Base-by-base conservation (phyloP, 1,140 invertebrate genomes). In the Philotrypesis tridentata region DNA sequence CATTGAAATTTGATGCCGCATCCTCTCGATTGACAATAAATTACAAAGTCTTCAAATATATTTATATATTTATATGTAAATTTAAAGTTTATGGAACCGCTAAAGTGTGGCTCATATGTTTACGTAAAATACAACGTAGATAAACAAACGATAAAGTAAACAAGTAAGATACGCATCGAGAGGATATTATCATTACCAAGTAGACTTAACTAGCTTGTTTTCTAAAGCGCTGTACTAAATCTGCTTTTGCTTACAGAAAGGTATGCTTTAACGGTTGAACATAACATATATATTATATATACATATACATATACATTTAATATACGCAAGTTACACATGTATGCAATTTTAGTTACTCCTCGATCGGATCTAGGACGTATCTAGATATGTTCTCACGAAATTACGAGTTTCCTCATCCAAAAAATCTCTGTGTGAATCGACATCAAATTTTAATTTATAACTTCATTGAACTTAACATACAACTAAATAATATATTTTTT, bases 181-280 rank as follows among this genome's bases (percentile, higher is more conserved):
- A 86, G 31, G 63, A 81, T 84, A 82, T 68, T n/a, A 84, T 75
- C 33, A 37, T 65, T 23, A 43, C 25, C 29, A 31, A 37, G 12
- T 55, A 75, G 17, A 60, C 23, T 71, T 83, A 63, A 71, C 40
- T 85, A 67, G 83, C 67, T 85, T 82, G 79, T 65, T 76, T 75
- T 73, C 80, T 83, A 80, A 74, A 81, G 82, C 61, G 43, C 68
- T 75, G 79, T 76, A 79, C 55, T 67, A n/a, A 81, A 77, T 70
- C 29, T 68, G 40, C 70, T 11, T 25, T 74, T 71, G 61, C 67
- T 75, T 79, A 75, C 31, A n/a, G 65, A 80, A 84, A 89, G 84
- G 86, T 89, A 87, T 83, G 82, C 82, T 85, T 85, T 85, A 86
- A 88, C 86, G 84, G 85, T 87, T 75, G 84, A 88, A 87, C 86